Evolutionary conservation across 1,140 invertebrate species (phyloP), one percentile per base, ranked within the genome.

Genomic region (Hermetia illucens): DNA sequence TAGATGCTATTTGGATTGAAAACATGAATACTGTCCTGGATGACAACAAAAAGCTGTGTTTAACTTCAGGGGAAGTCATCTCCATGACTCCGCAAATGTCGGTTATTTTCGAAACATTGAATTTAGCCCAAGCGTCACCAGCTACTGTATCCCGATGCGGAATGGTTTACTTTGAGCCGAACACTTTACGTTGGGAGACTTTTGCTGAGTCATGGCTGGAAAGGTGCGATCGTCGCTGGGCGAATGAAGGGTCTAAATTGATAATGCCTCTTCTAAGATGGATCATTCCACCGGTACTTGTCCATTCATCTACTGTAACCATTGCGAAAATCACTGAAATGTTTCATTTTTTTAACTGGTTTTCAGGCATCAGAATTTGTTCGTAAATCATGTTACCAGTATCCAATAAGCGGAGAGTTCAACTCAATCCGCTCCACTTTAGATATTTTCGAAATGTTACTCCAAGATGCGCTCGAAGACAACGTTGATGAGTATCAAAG

Each of bases 21-120:
- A 93, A 91, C 61, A 79, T 94, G 74, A 94, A 95, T 53, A 92
- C 87, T 3, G 86, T 84, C n/a, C 41, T 92, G 39, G 88, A 93
- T 55, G 87, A 92, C 52, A 92, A 92, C 53, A 91, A 91, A 58
- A 92, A 91, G 49, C 64, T 88, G 4, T 87, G 82, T 46, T 55
- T 84, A 9, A 82, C 77, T 36, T 88, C 82, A 5, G 85, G 85
- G 15, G 91, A 96, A 65, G 85, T 92, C 9, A 90, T 94, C 61
- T 76, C 78, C 36, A 80, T 95, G 73, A 76, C 81, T 3, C 65
- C 68, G 36, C 71, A 74, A 9, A 93, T 91, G 77, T 92, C 86
- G 3, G 80, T 94, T 65, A 83, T 95, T 32, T 94, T 94, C 64
- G 90, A 95, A 70, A 83, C 84, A 1, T 86, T 87, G 80, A 87